Evolutionary conservation across 2,888 invertebrate genomes (phyloP).

Genomic region (Drosophila kanekoi): DNA sequence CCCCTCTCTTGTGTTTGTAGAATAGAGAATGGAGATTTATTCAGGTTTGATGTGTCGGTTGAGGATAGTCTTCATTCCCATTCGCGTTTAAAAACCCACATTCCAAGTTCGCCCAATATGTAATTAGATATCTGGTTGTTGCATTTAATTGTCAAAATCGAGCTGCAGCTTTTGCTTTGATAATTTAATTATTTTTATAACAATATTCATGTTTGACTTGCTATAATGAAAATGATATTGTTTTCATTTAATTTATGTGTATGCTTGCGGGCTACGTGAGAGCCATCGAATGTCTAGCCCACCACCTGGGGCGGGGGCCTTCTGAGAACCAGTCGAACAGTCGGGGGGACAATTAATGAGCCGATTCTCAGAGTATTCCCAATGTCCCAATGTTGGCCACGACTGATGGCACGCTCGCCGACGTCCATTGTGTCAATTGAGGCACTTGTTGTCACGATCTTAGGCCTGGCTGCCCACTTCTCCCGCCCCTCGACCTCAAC

Average conservation of each 20-base stretch:
- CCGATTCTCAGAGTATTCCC: slow-evolving; percentile 24
- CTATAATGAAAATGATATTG: background rate
- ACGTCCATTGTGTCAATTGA: slow-evolving; percentile 50
- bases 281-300: background rate
- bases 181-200: background rate
- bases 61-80: too few species aligned
- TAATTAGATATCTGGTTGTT: background rate
- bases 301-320: background rate
- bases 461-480: background rate
- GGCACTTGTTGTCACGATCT: slow-evolving; percentile 64
- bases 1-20: too few species aligned
- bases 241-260: slow-evolving; percentile 20
- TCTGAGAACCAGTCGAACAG: slow-evolving; percentile 38
- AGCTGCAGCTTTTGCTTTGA: background rate
- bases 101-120: too few species aligned
- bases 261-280: slow-evolving; percentile 6
- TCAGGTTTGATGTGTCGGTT: too few species aligned
- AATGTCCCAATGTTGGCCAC: slow-evolving; percentile 31
- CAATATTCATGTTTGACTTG: background rate
- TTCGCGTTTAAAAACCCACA: too few species aligned
- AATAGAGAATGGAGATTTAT: too few species aligned
- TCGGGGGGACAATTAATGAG: slow-evolving; percentile 29
- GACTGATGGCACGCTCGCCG: slow-evolving; percentile 10
- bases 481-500: background rate
- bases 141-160: background rate